phyloP scores from a whole-genome alignment of 2,797 vertebrate species.

The Gallirallus australis region DNA sequence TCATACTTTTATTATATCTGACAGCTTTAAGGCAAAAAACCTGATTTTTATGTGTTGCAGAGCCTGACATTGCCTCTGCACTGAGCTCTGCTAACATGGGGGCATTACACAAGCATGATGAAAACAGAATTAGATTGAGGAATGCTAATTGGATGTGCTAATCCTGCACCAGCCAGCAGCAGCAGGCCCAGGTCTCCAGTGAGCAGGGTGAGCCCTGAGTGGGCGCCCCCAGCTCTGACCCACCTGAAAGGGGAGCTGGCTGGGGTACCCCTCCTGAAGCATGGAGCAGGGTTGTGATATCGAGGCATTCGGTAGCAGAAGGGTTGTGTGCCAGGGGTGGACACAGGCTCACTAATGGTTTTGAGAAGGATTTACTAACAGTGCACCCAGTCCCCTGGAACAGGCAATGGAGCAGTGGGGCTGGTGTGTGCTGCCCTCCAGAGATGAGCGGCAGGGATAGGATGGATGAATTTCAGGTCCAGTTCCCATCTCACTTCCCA shows the following conservation, averaged over 20 bases:
- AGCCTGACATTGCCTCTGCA: background rate
- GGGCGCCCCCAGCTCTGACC: background rate
- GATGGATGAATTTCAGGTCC: background rate
- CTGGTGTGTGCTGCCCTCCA: accelerated
- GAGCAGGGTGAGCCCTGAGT: accelerated
- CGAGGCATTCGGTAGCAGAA: background rate
- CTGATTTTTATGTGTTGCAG: background rate
- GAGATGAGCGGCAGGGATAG: background rate
- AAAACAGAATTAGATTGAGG: slow-evolving; percentile 3
- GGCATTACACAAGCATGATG: background rate
- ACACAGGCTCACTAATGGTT: background rate
- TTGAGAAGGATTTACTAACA: background rate
- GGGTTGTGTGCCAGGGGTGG: accelerated
- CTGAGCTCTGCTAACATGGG: background rate
- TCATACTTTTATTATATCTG: background rate
- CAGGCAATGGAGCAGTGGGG: background rate
- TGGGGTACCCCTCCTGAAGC: background rate
- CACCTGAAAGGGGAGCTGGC: background rate
- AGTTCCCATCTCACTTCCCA: background rate
- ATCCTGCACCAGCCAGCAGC: background rate
- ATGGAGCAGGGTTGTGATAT: background rate
- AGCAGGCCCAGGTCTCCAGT: background rate
- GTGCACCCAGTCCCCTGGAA: background rate
- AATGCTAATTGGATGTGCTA: slow-evolving; percentile 33
- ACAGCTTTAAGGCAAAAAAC: background rate